Evolutionary conservation across 2,797 vertebrate genomes (phyloP), one percentile per base, ranked within the genome.

Genomic region (Antrozous pallidus): DNA sequence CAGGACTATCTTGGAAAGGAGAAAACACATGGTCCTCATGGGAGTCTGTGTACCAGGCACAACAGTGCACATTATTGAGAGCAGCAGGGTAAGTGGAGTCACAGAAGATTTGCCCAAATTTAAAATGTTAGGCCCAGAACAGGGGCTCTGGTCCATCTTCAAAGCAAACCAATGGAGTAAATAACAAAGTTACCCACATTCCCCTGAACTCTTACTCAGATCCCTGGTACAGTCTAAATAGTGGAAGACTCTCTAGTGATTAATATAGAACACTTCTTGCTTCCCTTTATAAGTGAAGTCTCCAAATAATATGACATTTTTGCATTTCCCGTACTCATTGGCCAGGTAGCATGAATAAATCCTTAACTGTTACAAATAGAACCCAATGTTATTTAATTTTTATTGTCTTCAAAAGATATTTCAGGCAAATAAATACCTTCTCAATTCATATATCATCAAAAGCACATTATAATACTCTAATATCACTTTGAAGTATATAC

Each of bases 351-450:
- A 61, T 87, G 49, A 91, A 71, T 13, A 88, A 69, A 80, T 7
- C 17, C 12, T 79, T 86, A 58, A 75, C 18, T 67, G 33, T 75
- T 80, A 58, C 20, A 28, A 73, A 81, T 3, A 86, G 36, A 88
- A 84, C 22, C 71, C 58, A 80, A 47, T 51, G 51, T 28, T 45
- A 58, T 54, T 70, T 40, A 51, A 28, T 38, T 75, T 63, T n/a
- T 85, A 31, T 54, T 87, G 6, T 85, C 9, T 71, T 58, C 92
- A 26, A 71, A 87, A 87, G 42, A n/a, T 73, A 10, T 75, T 69
- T 91, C 42, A 67, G n/a, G 80, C 26, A 88, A 73, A 81, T 51
- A 67, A 92, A 54, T 38, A 3, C 24, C 58, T 88, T 61, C 16
- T 84, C 38, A 54, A 42, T n/a, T 63, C 31, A 24, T 16, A 45